These are phyloP conservation scores for Calliopum simillimum DNA, from an alignment of 2,888 invertebrate species.

Conservation along the genomic window DNA sequence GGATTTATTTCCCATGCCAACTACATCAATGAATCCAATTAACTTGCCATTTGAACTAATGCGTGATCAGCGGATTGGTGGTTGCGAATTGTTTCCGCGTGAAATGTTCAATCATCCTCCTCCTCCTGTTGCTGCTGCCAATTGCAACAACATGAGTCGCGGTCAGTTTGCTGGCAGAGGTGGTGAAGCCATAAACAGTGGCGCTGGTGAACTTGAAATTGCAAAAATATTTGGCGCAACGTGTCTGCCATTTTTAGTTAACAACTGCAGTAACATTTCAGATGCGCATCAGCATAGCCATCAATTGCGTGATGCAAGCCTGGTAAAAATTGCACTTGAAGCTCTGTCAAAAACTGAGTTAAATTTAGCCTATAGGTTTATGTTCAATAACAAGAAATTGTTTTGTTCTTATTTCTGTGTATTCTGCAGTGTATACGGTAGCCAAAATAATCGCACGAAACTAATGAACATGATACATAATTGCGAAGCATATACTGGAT, in stretches of 20 bases:
- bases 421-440: slow-evolving; percentile 47
- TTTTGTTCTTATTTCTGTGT: slow-evolving; percentile 41
- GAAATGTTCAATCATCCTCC: neutral
- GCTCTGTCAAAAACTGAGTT: slow-evolving; percentile 33
- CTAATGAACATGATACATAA: slow-evolving; percentile 49
- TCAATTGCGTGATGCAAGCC: slow-evolving; percentile 36
- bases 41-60: neutral
- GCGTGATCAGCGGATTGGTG: too few species aligned
- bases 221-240: slow-evolving; percentile 44
- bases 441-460: slow-evolving; percentile 47
- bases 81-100: neutral
- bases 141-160: neutral
- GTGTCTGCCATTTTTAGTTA: slow-evolving; percentile 44
- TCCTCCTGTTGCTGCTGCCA: too few species aligned
- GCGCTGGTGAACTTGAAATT: slow-evolving; percentile 9
- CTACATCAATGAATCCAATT: neutral
- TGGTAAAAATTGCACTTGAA: slow-evolving; percentile 33
- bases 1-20: neutral
- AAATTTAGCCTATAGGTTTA: slow-evolving; percentile 40
- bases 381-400: slow-evolving; percentile 43
- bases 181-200: slow-evolving; percentile 20
- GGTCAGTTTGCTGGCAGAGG: slow-evolving; percentile 20
- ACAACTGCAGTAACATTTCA: slow-evolving; percentile 36
- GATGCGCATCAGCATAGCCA: slow-evolving; percentile 39
- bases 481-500: slow-evolving; percentile 49